Evolutionary conservation across 2,797 vertebrate species (phyloP).

Genomic region (Coreius guichenoti): DNA sequence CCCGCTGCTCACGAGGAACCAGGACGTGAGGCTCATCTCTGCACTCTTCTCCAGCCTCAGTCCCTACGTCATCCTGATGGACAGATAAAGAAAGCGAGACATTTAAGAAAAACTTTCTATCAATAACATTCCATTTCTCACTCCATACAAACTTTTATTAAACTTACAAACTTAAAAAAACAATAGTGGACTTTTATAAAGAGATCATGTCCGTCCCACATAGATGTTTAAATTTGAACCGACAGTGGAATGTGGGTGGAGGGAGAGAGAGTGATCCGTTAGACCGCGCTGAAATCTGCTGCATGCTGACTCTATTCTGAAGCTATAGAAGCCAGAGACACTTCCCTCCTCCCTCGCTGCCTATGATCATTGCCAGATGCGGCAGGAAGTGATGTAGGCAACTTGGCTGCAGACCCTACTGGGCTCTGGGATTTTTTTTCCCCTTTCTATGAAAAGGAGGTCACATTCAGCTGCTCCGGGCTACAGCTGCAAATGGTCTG

Average conservation of each 20-base stretch:
- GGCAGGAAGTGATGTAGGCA: constrained; percentile 77
- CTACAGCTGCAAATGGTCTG: constrained; percentile 59
- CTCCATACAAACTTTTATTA: not conserved
- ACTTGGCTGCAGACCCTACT: constrained; percentile 71
- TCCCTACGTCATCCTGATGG: constrained; percentile 82
- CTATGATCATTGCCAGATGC: constrained; percentile 79
- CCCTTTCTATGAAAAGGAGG: constrained; percentile 73
- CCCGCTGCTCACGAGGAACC: constrained; percentile 99
- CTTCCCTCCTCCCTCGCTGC: constrained; percentile 49
- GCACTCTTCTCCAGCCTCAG: constrained; percentile 51
- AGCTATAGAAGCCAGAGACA: constrained; percentile 33
- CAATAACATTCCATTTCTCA: not conserved
- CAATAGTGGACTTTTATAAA: not conserved
- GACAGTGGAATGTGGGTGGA: constrained; percentile 42
- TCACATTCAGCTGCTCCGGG: constrained; percentile 66
- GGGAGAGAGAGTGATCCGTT: constrained; percentile 50
- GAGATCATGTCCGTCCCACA: not conserved
- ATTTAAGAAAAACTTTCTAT: not conserved
- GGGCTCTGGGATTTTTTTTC: constrained; percentile 68
- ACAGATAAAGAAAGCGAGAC: constrained; percentile 9
- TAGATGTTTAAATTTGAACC: constrained; percentile 53
- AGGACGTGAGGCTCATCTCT: constrained; percentile 89
- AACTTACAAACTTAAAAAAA: not conserved
- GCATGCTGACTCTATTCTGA: constrained; percentile 54
- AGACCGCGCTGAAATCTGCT: constrained; percentile 51